These are phyloP conservation scores for Hirudinaria manillensis DNA, from an alignment of 2,888 invertebrate species.

Conservation along the genomic window DNA sequence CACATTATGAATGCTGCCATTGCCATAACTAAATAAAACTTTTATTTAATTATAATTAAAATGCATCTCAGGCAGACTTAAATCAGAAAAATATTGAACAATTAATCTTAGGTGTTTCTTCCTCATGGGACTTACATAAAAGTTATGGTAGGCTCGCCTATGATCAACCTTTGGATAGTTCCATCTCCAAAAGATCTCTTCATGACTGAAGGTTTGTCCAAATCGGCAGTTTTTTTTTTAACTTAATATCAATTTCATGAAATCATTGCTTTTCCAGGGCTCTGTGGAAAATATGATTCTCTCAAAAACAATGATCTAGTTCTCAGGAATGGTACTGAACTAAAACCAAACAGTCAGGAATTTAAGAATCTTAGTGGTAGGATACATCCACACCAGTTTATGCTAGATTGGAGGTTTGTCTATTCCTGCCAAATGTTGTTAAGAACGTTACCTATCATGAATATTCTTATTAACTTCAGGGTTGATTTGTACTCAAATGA, in stretches of 20 bases:
- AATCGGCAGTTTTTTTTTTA: neutral
- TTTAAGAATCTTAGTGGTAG: constrained; percentile 11
- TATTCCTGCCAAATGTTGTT: neutral
- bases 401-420: constrained; percentile 43
- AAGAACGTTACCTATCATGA: neutral
- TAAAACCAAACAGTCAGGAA: constrained; percentile 41
- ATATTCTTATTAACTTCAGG: constrained; percentile 20
- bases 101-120: constrained; percentile 35
- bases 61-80: no score
- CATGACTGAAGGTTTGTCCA: constrained; percentile 40
- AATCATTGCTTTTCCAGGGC: constrained; percentile 38
- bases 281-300: constrained; percentile 47
- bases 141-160: constrained; percentile 35
- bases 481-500: constrained; percentile 30
- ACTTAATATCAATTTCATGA: neutral
- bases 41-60: no score
- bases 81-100: no score
- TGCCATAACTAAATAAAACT: no score
- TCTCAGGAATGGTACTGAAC: constrained; percentile 39
- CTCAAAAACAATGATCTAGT: constrained; percentile 41
- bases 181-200: constrained; percentile 42
- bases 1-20: no score
- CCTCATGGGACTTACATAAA: constrained; percentile 38
- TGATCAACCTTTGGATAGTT: constrained; percentile 44
- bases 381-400: constrained; percentile 39